These are phyloP conservation scores for Eumaeus atala DNA, from an alignment of 1,140 invertebrate species.

Conservation along the genomic window DNA sequence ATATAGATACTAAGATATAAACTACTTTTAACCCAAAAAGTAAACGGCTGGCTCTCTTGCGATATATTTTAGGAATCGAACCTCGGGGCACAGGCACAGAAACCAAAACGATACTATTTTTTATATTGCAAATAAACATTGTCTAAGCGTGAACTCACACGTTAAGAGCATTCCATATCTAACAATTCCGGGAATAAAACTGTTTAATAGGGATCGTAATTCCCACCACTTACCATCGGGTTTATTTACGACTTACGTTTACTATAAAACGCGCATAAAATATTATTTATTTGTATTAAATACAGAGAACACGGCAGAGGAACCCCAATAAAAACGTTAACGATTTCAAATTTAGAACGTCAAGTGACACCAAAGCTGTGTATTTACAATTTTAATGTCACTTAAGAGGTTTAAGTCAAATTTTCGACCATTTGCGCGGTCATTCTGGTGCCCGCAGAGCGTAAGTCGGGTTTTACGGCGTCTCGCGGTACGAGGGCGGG, in stretches of 20 bases:
- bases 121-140: too few relatives aligned
- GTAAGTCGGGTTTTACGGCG: slow-evolving; percentile 19
- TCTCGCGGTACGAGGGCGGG: slow-evolving; percentile 26
- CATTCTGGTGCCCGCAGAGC: slow-evolving; percentile 14
- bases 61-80: too few relatives aligned
- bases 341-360: not conserved
- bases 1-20: too few relatives aligned
- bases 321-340: slow-evolving; percentile 7
- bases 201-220: not conserved
- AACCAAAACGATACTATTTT: too few relatives aligned
- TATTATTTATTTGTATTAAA: not conserved
- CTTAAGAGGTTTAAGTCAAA: slow-evolving; percentile 25
- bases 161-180: too few relatives aligned
- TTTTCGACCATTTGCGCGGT: slow-evolving; percentile 26
- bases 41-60: too few relatives aligned
- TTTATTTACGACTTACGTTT: not conserved
- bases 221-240: not conserved
- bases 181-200: slow-evolving; percentile 2
- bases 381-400: slow-evolving; percentile 19
- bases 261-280: slow-evolving; percentile 4
- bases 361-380: not conserved
- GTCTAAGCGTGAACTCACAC: too few relatives aligned
- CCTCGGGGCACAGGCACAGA: too few relatives aligned
- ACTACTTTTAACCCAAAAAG: too few relatives aligned
- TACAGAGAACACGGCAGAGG: not conserved